Percentiles rank a stretch among this genome's conserved stretches.
phyloP scores from a whole-genome alignment of 92 coral and sea anemone genomes.

The Micromussa lordhowensis region DNA sequence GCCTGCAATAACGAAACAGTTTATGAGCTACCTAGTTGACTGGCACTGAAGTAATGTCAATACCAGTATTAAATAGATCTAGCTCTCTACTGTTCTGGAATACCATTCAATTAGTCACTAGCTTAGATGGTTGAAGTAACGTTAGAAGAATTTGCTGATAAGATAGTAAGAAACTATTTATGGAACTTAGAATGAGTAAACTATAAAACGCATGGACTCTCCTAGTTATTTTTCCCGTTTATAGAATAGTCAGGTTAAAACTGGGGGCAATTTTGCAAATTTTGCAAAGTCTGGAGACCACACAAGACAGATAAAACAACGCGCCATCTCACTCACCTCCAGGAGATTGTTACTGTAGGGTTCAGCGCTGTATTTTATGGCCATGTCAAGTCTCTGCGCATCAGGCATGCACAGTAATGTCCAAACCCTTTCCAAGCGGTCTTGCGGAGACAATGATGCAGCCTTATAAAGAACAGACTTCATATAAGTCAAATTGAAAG shows the following conservation, averaged over 20 bases:
- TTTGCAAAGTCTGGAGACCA: background rate
- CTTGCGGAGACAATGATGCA: constrained; percentile 71
- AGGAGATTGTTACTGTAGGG: constrained; percentile 67
- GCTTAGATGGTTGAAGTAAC: background rate
- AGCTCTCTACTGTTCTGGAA: background rate
- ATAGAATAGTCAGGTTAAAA: too few species aligned
- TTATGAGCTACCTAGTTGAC: background rate
- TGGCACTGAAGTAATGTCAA: background rate
- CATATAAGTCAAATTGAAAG: background rate
- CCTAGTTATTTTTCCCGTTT: background rate
- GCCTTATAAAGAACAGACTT: constrained; percentile 42
- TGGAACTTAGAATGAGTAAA: background rate
- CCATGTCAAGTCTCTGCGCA: constrained; percentile 89
- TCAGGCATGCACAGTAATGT: constrained; percentile 93
- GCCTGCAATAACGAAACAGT: constrained; percentile 51
- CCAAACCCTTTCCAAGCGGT: constrained; percentile 94
- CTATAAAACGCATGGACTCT: background rate
- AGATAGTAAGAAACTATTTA: background rate
- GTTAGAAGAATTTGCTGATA: too few species aligned
- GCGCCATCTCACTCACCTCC: constrained; percentile 72
- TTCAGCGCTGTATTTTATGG: constrained; percentile 97
- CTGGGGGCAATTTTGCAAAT: background rate
- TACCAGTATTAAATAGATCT: background rate
- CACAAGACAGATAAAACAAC: background rate
- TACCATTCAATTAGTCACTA: background rate